Evolutionary conservation across 2,797 vertebrate species (phyloP).

Genomic region (Gobionotothen gibberifrons): DNA sequence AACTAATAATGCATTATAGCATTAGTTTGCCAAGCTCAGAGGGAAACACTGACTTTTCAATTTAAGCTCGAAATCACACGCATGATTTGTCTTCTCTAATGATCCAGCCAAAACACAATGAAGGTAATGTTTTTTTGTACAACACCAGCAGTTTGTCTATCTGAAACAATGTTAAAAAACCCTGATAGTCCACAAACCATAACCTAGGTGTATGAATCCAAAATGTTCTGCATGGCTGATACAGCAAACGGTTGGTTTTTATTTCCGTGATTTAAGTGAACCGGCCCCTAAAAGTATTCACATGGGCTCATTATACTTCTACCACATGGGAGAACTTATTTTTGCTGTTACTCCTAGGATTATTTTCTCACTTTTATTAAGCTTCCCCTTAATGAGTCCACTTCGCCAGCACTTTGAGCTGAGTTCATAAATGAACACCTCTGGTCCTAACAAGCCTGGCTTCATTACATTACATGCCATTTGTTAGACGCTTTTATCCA

Average conservation of each 20-base stretch:
- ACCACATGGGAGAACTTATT: neutral
- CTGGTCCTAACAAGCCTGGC: neutral
- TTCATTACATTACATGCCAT: too few species aligned
- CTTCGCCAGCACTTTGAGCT: neutral
- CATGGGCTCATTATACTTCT: neutral
- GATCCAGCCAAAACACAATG: too few species aligned
- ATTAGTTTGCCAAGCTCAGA: neutral
- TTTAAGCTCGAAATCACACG: neutral
- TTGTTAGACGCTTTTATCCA: too few species aligned
- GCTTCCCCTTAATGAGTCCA: neutral
- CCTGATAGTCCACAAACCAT: too few species aligned
- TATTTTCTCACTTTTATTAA: neutral
- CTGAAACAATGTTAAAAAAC: neutral
- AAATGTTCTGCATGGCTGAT: neutral
- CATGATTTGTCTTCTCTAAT: neutral
- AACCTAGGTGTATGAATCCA: neutral
- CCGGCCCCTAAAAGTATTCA: neutral
- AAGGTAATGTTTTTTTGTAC: too few species aligned
- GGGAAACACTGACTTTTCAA: slow-evolving; percentile 3
- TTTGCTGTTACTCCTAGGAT: neutral
- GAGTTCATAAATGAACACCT: neutral
- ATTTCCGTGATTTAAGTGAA: neutral
- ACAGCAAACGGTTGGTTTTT: neutral
- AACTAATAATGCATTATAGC: slow-evolving; percentile 15
- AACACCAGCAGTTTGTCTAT: neutral